Evolutionary conservation across 2,888 invertebrate species (phyloP).

Genomic region (Lasioglossum vierecki): DNA sequence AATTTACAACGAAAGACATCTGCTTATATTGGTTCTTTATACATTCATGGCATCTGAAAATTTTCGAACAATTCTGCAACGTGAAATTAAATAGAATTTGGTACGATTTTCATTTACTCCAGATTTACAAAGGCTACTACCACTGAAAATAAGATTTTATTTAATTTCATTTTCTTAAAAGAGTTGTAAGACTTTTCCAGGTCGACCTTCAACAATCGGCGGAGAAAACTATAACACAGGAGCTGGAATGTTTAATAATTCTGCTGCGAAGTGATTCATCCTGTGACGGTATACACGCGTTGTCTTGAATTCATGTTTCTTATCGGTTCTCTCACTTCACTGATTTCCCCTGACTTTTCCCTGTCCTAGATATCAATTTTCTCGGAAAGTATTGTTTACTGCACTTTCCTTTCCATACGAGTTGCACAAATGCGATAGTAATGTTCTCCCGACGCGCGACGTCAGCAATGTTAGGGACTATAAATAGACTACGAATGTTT

Average conservation of each 20-base stretch:
- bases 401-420: constrained; percentile 8
- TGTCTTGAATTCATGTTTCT: constrained; percentile 11
- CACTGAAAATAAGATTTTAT: no score
- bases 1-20: no score
- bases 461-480: neutral
- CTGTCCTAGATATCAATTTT: constrained; percentile 16
- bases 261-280: neutral
- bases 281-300: neutral
- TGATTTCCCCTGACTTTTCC: constrained; percentile 14
- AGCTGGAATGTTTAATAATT: constrained; percentile 3
- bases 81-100: no score
- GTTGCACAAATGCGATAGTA: neutral
- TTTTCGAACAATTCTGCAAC: no score
- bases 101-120: no score
- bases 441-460: neutral
- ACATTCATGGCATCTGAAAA: no score
- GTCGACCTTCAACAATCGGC: neutral
- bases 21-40: no score
- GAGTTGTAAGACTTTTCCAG: neutral
- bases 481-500: neutral
- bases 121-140: no score
- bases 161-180: no score
- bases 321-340: constrained; percentile 13
- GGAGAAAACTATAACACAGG: neutral
- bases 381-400: constrained; percentile 12